Evolutionary conservation across 1,140 invertebrate genomes (phyloP).

Genomic region (Atta colombica): DNA sequence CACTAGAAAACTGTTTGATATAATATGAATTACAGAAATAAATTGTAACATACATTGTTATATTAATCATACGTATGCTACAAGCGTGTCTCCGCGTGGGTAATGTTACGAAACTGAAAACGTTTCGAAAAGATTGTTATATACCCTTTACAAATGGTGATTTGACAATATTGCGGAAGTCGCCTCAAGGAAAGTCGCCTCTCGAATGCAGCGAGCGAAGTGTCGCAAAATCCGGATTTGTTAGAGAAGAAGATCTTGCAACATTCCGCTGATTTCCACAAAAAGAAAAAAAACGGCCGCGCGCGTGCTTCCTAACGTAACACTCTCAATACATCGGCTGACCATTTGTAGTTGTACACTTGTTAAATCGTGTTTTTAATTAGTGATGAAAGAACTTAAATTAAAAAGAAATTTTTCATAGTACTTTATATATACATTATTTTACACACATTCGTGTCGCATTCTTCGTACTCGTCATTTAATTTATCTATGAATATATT

Average conservation of each 20-base stretch:
- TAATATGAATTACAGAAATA: constrained; percentile 60
- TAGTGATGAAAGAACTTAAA: constrained; percentile 77
- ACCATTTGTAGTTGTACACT: constrained; percentile 76
- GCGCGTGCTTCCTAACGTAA: constrained; percentile 73
- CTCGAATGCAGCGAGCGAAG: constrained; percentile 54
- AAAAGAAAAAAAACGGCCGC: constrained; percentile 50
- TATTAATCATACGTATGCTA: constrained; percentile 61
- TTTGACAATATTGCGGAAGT: constrained; percentile 63
- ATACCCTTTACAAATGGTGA: constrained; percentile 57
- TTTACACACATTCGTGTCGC: constrained; percentile 67
- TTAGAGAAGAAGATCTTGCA: constrained; percentile 59
- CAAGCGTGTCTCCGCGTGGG: constrained; percentile 39
- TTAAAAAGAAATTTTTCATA: constrained; percentile 73
- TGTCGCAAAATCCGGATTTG: constrained; percentile 50
- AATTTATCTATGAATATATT: constrained; percentile 68
- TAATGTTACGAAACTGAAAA: constrained; percentile 56
- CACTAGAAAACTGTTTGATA: constrained; percentile 68
- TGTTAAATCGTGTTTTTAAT: constrained; percentile 73
- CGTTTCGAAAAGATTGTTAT: constrained; percentile 58
- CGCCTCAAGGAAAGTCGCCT: constrained; percentile 41
- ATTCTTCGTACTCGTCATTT: constrained; percentile 72
- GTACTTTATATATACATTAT: constrained; percentile 67
- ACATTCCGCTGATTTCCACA: constrained; percentile 77
- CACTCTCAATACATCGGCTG: constrained; percentile 79
- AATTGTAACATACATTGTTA: constrained; percentile 67